phyloP scores from a whole-genome alignment of 2,888 invertebrate species.

The Agelastica alni region DNA sequence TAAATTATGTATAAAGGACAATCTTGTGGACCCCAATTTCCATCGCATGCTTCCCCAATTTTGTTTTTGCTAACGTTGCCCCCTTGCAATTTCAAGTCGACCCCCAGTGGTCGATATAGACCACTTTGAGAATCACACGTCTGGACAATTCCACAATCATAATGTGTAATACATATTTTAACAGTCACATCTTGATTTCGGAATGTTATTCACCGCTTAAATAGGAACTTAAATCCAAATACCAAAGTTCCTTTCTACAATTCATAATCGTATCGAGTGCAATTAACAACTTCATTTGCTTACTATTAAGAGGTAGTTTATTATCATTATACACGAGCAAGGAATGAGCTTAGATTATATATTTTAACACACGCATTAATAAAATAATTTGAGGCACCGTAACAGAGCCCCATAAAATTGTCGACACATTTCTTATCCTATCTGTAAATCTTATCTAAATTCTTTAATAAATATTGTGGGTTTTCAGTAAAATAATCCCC shows the following conservation, averaged over 20 bases:
- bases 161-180: no score
- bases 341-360: constrained; percentile 19
- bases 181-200: no score
- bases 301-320: constrained; percentile 24
- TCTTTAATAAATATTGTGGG: constrained; percentile 41
- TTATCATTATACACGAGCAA: constrained; percentile 28
- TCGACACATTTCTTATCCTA: constrained; percentile 43
- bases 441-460: constrained; percentile 43
- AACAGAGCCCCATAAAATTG: constrained; percentile 41
- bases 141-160: no score
- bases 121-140: no score
- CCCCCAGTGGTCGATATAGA: no score
- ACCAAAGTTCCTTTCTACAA: neutral
- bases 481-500: constrained; percentile 36
- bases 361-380: constrained; percentile 33
- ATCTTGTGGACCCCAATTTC: no score
- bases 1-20: no score
- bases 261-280: constrained; percentile 1
- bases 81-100: no score
- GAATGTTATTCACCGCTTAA: no score
- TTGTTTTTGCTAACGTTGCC: no score
- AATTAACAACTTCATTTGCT: constrained; percentile 26
- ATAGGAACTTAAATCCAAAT: no score
- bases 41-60: no score
- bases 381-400: constrained; percentile 30